Conservation (phyloP, 2,113 vertebrate species). For the Rana temporaria region DNA sequence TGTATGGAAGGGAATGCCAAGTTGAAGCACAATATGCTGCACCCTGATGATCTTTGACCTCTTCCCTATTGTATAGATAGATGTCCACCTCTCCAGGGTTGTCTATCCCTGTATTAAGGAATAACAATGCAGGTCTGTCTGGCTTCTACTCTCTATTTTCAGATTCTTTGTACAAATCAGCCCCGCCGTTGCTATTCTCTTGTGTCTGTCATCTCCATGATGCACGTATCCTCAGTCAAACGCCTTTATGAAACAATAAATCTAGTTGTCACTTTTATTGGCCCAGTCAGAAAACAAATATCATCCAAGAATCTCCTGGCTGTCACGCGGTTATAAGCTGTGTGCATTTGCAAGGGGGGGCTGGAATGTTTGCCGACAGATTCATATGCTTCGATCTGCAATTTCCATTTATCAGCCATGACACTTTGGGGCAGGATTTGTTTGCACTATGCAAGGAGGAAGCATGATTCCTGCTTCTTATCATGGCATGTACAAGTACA, state of each 20-base stretch:
- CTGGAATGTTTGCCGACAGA: neutral
- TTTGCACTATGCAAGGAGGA: neutral
- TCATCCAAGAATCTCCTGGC: constrained; percentile 1
- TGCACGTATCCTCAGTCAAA: neutral
- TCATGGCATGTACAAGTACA: neutral
- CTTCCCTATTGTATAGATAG: too few relatives aligned
- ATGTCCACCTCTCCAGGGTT: too few relatives aligned
- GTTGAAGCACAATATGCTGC: too few relatives aligned
- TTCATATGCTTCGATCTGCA: neutral
- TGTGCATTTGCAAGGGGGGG: neutral
- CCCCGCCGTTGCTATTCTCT: too few relatives aligned
- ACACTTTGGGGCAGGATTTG: neutral
- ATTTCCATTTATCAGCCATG: constrained; percentile 23
- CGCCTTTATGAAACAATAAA: constrained; percentile 10
- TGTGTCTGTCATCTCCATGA: neutral
- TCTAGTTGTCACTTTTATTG: neutral
- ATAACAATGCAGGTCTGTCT: too few relatives aligned
- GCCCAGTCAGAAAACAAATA: neutral
- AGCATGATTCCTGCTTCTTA: neutral
- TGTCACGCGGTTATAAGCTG: neutral
- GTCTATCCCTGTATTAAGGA: too few relatives aligned
- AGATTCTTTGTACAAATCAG: too few relatives aligned
- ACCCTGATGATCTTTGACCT: too few relatives aligned
- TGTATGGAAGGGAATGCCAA: too few relatives aligned
- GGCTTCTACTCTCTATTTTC: too few relatives aligned